Base-by-base conservation (phyloP, 2,888 invertebrate genomes). In the Digitonthophagus gazella region DNA sequence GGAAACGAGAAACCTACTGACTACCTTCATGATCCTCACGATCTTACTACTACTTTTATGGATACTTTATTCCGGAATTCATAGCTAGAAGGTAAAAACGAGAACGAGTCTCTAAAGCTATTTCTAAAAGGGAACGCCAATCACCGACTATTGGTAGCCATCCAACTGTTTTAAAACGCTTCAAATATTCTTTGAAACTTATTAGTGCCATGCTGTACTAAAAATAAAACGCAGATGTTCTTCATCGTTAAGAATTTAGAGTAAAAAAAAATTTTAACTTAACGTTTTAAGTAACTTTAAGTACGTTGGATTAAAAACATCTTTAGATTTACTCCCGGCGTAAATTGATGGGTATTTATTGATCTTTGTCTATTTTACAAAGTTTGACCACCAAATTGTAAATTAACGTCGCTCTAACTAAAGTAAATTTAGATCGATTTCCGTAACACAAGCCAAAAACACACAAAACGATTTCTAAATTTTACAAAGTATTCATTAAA, bases 21-120 rank as follows among this genome's bases (percentile, higher is more conserved):
- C 90, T 78, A 91, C 91, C 74, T 91, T 91, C 79, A 82, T 89
- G 76, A 91, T 91, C 80, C 82, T 91, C 80, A 86, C 90, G 76
- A 83, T 89, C 58, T 84, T 91, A 56, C 84, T 91, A 67, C 85
- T 89, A 76, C 86, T 88, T 68, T 85, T 91, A 66, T 91, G 90
- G 88, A 82, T 90, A 56, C 85, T 91, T 71, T 91, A 91, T 81
- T 87, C 90, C 16, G 90, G 90, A 22, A 15, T 70, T 22, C 66
- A 11, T 65, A 67, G 69, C 58, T 70, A 44, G 65, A 70, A 70
- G 65, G 65, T 67, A 68, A 22, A 63, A 54, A 65, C 28, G 5
- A n/a, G 6, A 57, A 11, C 6, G 6, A 57, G 6, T 57, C 71
- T 76, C 89, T 67, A 80, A 72, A 16, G 15, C 16, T 57, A 44